A percentile compares a stretch with the other conserved stretches of the same genome.
Evolutionary conservation across 2,113 vertebrate genomes (phyloP).

Genomic region (Cettia cetti): DNA sequence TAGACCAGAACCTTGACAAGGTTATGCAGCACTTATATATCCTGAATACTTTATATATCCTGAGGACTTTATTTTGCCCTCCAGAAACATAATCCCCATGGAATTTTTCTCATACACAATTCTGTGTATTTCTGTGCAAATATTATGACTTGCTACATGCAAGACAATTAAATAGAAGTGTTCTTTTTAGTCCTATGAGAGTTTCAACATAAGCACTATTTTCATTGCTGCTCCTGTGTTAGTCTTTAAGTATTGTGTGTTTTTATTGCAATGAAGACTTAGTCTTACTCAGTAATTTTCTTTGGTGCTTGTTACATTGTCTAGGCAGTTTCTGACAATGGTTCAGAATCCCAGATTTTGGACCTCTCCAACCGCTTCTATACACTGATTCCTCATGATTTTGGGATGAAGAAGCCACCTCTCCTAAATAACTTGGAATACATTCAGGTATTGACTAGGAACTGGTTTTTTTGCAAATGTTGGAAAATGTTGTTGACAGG

Average conservation of each 20-base stretch:
- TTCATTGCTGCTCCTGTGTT: background rate
- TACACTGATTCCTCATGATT: conserved; percentile 96
- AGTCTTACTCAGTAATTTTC: background rate
- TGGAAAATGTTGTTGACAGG: background rate
- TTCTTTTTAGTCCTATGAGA: background rate
- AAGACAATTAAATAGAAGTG: background rate
- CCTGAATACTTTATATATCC: background rate
- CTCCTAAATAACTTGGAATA: conserved; percentile 89
- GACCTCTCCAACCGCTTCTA: conserved; percentile 98
- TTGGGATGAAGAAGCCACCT: conserved; percentile 98
- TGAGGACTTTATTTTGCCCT: background rate
- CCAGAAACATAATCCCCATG: background rate
- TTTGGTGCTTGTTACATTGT: background rate
- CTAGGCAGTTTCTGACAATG: conserved; percentile 84
- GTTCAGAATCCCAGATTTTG: conserved; percentile 85
- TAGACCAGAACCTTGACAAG: background rate
- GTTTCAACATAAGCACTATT: background rate
- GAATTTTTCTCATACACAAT: background rate
- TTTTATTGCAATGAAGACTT: background rate
- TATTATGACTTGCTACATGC: background rate
- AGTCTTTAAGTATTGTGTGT: background rate
- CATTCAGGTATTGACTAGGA: conserved; percentile 82
- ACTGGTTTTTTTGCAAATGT: background rate
- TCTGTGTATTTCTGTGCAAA: background rate
- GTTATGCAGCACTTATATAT: background rate